Evolutionary conservation across 64 coral and sea anemone genomes (phyloP).

Genomic region (Pachyseris speciosa): DNA sequence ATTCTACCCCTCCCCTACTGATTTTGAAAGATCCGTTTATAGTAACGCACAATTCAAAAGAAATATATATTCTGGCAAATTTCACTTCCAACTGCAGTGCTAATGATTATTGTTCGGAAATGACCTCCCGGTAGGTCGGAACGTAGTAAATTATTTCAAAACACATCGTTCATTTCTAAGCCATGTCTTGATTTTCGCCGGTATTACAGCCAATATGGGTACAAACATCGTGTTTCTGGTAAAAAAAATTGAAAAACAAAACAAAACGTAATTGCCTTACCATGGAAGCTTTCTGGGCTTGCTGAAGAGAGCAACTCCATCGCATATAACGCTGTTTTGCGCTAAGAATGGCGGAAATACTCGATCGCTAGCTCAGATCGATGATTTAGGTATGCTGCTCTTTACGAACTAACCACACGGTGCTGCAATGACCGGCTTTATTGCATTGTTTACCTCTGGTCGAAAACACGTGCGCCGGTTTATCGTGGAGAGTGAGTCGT

Average conservation of each 20-base stretch:
- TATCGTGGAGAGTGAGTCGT: not conserved
- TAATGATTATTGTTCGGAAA: not conserved
- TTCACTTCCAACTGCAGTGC: too few species aligned
- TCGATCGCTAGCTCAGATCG: too few species aligned
- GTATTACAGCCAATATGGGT: too few species aligned
- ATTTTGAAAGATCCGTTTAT: too few species aligned
- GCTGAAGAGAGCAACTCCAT: conserved; percentile 23
- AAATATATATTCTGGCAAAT: too few species aligned
- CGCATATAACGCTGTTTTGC: not conserved
- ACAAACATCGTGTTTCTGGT: too few species aligned
- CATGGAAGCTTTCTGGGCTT: conserved; percentile 3
- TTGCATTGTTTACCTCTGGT: not conserved
- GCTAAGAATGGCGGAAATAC: too few species aligned
- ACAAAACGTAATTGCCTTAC: not conserved
- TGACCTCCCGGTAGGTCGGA: not conserved
- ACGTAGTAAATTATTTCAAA: too few species aligned
- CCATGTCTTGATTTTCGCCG: too few species aligned
- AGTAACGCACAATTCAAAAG: too few species aligned
- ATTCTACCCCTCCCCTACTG: too few species aligned
- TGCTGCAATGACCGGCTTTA: not conserved
- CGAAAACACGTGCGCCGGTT: not conserved
- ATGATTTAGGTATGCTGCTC: not conserved
- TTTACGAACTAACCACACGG: not conserved
- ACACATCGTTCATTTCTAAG: too few species aligned
- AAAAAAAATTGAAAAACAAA: not conserved